Percentiles rank a stretch among this genome's conserved stretches.
Evolutionary conservation across 1,140 invertebrate species (phyloP).

Genomic region (Gryon sp.): DNA sequence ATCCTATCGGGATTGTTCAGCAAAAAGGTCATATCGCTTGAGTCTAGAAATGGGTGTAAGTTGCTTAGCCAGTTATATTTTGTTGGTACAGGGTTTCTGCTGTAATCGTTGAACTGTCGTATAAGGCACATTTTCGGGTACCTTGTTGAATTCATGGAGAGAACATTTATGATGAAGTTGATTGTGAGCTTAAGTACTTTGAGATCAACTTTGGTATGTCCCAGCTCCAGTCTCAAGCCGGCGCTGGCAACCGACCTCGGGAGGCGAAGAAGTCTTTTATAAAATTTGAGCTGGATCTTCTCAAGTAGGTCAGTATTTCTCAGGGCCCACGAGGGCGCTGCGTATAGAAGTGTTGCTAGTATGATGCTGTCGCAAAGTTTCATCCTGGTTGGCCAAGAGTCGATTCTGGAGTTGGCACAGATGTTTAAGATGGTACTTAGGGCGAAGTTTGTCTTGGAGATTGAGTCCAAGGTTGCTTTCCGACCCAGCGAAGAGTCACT

Average conservation of each 20-base stretch:
- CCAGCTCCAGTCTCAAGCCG: neutral
- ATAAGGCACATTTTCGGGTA: neutral
- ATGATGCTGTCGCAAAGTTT: slow-evolving; percentile 1
- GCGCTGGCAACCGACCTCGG: neutral
- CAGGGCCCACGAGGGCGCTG: neutral
- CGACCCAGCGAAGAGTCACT: neutral
- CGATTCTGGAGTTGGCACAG: neutral
- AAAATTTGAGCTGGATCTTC: neutral
- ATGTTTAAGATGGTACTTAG: neutral
- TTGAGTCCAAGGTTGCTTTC: neutral
- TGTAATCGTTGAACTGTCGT: neutral
- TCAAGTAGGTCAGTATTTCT: neutral
- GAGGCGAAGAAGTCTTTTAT: neutral
- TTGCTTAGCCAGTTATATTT: slow-evolving; percentile 6
- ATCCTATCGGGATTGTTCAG: too few species aligned
- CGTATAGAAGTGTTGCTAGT: neutral
- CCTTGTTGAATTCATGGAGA: neutral
- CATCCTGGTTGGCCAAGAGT: neutral
- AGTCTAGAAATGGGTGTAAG: neutral
- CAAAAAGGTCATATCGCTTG: too few species aligned
- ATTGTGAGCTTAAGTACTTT: neutral
- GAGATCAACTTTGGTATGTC: neutral
- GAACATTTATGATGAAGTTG: neutral
- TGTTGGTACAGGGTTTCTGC: neutral
- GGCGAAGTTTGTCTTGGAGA: slow-evolving; percentile 1